A percentile compares a stretch with the other conserved stretches of the same genome.
These are phyloP conservation scores for Serranus cabrilla DNA, from an alignment of 2,797 vertebrate genomes.

Conservation along the genomic window DNA sequence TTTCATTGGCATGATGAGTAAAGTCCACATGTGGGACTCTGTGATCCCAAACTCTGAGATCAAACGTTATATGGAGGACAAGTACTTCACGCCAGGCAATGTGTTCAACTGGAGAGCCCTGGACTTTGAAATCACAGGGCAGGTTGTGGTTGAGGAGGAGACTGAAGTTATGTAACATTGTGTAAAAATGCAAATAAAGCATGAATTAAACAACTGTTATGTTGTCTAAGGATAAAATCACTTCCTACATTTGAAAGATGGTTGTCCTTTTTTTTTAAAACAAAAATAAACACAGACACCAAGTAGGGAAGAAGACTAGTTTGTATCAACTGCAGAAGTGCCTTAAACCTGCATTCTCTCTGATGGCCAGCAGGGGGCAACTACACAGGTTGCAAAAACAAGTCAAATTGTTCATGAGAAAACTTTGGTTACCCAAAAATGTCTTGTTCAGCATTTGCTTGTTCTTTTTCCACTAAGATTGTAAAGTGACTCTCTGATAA, in stretches of 20 bases:
- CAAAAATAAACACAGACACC: no score
- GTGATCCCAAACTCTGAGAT: slow-evolving; percentile 47
- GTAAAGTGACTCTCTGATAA: no score
- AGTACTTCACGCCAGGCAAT: slow-evolving; percentile 26
- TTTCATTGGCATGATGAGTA: slow-evolving; percentile 63
- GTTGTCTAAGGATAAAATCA: no score
- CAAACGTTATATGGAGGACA: not conserved
- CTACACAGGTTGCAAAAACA: no score
- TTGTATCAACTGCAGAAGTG: no score
- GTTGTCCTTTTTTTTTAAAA: not conserved
- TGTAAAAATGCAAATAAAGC: not conserved
- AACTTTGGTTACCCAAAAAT: no score
- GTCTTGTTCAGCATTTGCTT: no score
- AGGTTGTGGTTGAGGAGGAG: slow-evolving; percentile 21
- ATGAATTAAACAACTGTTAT: not conserved
- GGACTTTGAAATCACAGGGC: slow-evolving; percentile 34
- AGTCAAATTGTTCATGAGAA: no score
- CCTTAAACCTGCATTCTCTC: no score
- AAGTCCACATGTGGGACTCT: slow-evolving; percentile 55
- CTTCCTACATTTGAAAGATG: not conserved
- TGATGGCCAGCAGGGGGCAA: no score
- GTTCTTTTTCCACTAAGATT: no score
- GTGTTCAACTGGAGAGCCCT: slow-evolving; percentile 56
- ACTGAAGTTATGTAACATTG: slow-evolving; percentile 23
- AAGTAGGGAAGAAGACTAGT: no score